These are phyloP conservation scores for Drosophila anomalata DNA, from an alignment of 2,888 invertebrate species.

Conservation along the genomic window DNA sequence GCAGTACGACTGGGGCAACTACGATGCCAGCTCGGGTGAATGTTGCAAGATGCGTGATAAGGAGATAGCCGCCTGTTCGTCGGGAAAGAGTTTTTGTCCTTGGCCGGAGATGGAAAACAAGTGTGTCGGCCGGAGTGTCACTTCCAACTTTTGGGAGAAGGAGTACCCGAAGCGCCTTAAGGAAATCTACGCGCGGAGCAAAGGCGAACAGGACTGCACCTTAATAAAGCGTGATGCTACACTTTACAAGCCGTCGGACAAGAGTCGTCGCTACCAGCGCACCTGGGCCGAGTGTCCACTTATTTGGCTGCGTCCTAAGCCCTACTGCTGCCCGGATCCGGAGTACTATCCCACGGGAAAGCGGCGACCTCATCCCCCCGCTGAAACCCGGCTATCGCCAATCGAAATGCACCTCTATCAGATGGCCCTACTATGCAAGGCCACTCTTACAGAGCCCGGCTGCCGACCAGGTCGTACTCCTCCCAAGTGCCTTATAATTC, in stretches of 20 bases:
- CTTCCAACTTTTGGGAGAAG: background rate
- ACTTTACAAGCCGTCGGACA: slow-evolving; percentile 54
- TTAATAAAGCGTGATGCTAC: slow-evolving; percentile 34
- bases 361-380: slow-evolving; percentile 27
- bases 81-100: background rate
- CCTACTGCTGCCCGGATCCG: slow-evolving; percentile 48
- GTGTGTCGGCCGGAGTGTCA: background rate
- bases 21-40: slow-evolving; percentile 27
- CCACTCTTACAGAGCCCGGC: background rate
- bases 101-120: background rate
- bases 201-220: slow-evolving; percentile 3
- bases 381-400: background rate
- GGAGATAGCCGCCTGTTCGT: slow-evolving; percentile 1
- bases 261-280: slow-evolving; percentile 55
- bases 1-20: slow-evolving; percentile 40
- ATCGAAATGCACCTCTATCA: slow-evolving; percentile 20
- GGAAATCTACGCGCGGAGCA: slow-evolving; percentile 17
- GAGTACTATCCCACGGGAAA: slow-evolving; percentile 10
- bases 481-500: background rate
- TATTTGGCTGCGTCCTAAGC: slow-evolving; percentile 38
- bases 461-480: slow-evolving; percentile 13
- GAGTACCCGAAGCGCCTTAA: slow-evolving; percentile 36
- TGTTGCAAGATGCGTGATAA: slow-evolving; percentile 35
- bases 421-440: slow-evolving; percentile 29
- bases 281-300: slow-evolving; percentile 63